A percentile compares a stretch with the other conserved stretches of the same genome.
phyloP scores from a whole-genome alignment of 2,113 vertebrate genomes.

The Steatornis caripensis region DNA sequence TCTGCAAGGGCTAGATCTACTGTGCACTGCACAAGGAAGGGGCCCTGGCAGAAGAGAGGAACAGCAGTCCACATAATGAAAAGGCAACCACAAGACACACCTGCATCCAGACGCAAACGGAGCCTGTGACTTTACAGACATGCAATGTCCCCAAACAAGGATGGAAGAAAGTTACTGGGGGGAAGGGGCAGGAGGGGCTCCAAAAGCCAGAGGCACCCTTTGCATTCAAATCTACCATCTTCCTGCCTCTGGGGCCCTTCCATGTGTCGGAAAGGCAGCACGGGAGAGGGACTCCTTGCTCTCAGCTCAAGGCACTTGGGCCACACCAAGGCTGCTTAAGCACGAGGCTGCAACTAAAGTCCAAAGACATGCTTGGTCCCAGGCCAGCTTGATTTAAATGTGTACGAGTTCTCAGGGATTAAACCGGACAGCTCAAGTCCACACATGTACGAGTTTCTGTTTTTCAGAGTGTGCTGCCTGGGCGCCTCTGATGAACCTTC shows the following conservation, averaged over 20 bases:
- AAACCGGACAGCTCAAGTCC: not conserved
- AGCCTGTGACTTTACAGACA: not conserved
- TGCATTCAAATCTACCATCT: not conserved
- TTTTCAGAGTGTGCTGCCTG: not conserved
- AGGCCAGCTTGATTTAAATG: not conserved
- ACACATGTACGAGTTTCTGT: not conserved
- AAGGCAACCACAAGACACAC: not conserved
- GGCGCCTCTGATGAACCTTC: not conserved
- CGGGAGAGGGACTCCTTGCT: not conserved
- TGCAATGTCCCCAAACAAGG: not conserved
- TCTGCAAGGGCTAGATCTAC: not conserved
- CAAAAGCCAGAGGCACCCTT: not conserved
- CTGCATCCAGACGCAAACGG: not conserved
- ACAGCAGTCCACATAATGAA: rapidly evolving
- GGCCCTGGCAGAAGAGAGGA: not conserved
- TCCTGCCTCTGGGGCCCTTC: not conserved
- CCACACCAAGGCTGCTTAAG: not conserved
- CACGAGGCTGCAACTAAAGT: not conserved
- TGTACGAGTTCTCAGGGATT: not conserved
- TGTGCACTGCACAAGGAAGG: not conserved
- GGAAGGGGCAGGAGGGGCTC: not conserved
- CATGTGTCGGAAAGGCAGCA: rapidly evolving
- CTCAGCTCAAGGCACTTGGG: not conserved
- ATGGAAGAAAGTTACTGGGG: not conserved
- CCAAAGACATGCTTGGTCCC: not conserved